These are phyloP conservation scores for Antedon mediterranea DNA, from an alignment of 53 echinoderm and acorn worm genomes.

Conservation along the genomic window DNA sequence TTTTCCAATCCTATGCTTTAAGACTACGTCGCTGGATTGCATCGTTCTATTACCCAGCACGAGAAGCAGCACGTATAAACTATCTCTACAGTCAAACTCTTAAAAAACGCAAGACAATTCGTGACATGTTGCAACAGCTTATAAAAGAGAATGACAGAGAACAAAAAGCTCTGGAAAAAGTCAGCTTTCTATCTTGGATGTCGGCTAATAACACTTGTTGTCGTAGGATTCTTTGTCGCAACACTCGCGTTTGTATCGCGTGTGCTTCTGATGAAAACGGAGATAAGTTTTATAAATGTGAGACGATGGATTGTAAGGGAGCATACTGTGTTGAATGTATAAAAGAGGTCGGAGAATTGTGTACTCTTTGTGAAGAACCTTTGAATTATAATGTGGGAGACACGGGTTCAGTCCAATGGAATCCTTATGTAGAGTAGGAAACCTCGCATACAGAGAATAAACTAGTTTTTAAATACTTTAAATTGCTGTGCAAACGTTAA, in stretches of 20 bases:
- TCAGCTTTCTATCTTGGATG: not conserved
- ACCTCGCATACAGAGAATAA: too few relatives aligned
- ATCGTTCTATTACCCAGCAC: conserved; percentile 70
- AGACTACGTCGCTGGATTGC: conserved; percentile 60
- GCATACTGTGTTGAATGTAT: not conserved
- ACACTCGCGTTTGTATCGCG: not conserved
- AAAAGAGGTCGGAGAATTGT: not conserved
- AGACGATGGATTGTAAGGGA: not conserved
- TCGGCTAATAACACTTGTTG: not conserved
- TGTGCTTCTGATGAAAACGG: conserved; percentile 17
- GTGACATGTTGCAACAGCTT: not conserved
- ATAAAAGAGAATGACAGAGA: not conserved
- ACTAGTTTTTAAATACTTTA: too few relatives aligned
- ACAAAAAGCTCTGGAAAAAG: not conserved
- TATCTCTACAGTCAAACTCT: conserved; percentile 73
- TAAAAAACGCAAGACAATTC: conserved; percentile 37
- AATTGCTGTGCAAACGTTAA: too few relatives aligned
- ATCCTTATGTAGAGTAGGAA: not conserved
- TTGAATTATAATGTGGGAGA: not conserved
- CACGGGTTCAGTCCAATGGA: not conserved
- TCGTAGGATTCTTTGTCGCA: not conserved
- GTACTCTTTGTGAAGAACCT: not conserved
- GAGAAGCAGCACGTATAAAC: conserved; percentile 55
- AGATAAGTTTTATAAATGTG: conserved; percentile 38
- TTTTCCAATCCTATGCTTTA: conserved; percentile 73